Evolutionary conservation across 2,797 vertebrate genomes (phyloP).

Genomic region (Falco biarmicus): DNA sequence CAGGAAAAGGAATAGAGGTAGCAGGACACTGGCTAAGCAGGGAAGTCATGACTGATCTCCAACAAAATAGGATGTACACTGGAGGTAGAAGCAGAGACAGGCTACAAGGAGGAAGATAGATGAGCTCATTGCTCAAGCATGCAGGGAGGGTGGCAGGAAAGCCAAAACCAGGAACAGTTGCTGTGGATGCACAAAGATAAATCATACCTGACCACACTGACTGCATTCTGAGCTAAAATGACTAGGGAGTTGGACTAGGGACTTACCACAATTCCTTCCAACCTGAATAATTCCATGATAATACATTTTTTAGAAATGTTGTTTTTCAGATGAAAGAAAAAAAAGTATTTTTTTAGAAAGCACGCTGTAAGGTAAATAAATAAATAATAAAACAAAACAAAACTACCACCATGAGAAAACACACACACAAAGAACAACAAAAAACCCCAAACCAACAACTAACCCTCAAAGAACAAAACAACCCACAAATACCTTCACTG

Average conservation of each 20-base stretch:
- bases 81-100: not conserved
- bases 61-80: not conserved
- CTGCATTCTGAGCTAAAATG: not conserved
- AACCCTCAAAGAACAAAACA: fast-evolving
- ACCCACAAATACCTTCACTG: not conserved
- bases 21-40: not conserved
- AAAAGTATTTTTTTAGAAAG: not conserved
- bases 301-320: not conserved
- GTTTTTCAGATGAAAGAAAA: not conserved
- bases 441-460: not conserved
- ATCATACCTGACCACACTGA: not conserved
- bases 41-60: not conserved
- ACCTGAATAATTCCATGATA: not conserved
- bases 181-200: not conserved
- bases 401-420: not conserved
- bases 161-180: not conserved
- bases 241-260: not conserved
- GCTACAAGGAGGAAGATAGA: not conserved
- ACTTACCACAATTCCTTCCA: not conserved
- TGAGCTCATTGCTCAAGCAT: not conserved
- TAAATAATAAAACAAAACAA: not conserved
- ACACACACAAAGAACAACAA: too few species aligned
- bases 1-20: not conserved
- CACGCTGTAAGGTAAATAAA: not conserved
- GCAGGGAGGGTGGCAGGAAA: not conserved